These are phyloP conservation scores for Perca flavescens DNA, from an alignment of 2,113 vertebrate species.

Conservation along the genomic window DNA sequence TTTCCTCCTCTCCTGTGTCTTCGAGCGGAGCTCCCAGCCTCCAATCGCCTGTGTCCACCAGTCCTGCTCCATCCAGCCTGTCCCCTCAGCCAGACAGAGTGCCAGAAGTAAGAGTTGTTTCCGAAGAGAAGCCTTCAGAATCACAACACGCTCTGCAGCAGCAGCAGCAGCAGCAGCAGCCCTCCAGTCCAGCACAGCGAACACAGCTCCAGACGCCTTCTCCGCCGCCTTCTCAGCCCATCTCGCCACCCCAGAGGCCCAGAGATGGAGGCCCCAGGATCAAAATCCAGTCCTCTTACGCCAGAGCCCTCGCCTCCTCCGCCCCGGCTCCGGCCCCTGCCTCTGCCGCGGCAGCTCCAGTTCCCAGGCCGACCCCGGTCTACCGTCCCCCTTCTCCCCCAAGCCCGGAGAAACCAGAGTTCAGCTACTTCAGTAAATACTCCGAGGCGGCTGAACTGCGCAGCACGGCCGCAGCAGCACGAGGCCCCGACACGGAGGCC, in stretches of 20 bases:
- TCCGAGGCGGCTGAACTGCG: constrained; percentile 95
- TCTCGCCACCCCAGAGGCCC: constrained; percentile 84
- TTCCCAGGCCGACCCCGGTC: constrained; percentile 71
- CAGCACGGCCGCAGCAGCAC: constrained; percentile 90
- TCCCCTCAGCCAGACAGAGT: constrained; percentile 59
- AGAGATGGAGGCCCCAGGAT: constrained; percentile 81
- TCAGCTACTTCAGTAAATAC: constrained; percentile 98
- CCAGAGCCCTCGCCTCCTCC: constrained; percentile 73
- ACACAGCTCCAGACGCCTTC: constrained; percentile 72
- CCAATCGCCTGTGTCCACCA: constrained; percentile 63
- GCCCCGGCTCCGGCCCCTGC: constrained; percentile 58
- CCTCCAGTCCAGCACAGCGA: constrained; percentile 58
- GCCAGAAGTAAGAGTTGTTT: constrained; percentile 26
- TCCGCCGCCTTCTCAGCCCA: constrained; percentile 56
- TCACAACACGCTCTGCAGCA: constrained; percentile 27
- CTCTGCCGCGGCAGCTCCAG: constrained; percentile 71
- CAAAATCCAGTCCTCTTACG: constrained; percentile 80
- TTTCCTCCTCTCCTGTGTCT: constrained; percentile 68
- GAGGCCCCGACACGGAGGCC: constrained; percentile 88
- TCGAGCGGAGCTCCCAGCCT: constrained; percentile 56
- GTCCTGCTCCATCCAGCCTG: constrained; percentile 53
- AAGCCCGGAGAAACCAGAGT: constrained; percentile 87
- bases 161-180: constrained; percentile 26
- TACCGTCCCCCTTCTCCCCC: constrained; percentile 85
- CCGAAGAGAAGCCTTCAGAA: constrained; percentile 40